Conservation (phyloP, 2,888 invertebrate genomes). For the Mycalesis mineus region DNA sequence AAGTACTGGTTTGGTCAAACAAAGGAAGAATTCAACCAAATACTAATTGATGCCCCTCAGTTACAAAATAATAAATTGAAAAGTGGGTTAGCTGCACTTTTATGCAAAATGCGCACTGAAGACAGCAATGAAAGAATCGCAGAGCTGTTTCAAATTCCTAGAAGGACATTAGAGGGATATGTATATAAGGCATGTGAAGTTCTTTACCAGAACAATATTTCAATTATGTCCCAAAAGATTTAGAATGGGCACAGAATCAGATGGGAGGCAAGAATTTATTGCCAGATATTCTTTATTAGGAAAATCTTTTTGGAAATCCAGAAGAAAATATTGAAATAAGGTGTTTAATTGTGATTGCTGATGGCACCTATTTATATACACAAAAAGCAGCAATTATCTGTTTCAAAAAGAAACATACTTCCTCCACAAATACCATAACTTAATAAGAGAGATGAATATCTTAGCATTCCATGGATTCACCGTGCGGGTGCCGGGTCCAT, state of each 20-base stretch:
- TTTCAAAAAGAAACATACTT: no score
- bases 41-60: not conserved
- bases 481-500: no score
- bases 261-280: not conserved
- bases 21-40: not conserved
- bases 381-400: no score
- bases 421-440: no score
- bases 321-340: no score
- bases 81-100: not conserved
- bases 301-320: not conserved
- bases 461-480: no score
- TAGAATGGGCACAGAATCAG: not conserved
- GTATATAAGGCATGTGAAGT: not conserved
- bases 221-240: not conserved
- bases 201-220: not conserved
- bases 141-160: not conserved
- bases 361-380: no score
- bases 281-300: not conserved
- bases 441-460: no score
- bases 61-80: not conserved
- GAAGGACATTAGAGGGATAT: not conserved
- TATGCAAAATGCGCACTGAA: not conserved
- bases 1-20: not conserved
- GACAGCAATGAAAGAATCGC: not conserved
- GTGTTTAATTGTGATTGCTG: no score